Evolutionary conservation across 2,888 invertebrate genomes (phyloP).

Genomic region (Troglohyphantes excavatus): DNA sequence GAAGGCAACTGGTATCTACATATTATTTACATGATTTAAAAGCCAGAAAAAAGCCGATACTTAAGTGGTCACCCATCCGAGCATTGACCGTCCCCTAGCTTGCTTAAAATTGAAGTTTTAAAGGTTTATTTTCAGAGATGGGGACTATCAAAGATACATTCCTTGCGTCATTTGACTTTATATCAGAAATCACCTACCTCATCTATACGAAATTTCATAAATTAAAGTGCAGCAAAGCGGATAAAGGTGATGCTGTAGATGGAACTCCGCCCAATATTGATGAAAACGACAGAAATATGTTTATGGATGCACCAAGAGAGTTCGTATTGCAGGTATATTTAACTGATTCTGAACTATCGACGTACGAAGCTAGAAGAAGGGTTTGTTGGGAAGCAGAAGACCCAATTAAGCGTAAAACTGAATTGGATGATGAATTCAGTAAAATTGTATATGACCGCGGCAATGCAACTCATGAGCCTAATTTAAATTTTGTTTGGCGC

Average conservation of each 20-base stretch:
- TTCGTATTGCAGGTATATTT: neutral
- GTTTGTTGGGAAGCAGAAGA: constrained; percentile 6
- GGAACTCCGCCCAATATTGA: neutral
- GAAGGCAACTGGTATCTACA: too few species aligned
- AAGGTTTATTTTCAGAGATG: constrained; percentile 6
- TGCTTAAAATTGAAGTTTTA: too few species aligned
- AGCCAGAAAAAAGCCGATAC: too few species aligned
- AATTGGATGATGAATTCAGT: neutral
- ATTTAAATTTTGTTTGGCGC: neutral
- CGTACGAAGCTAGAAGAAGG: neutral
- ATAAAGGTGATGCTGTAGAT: neutral
- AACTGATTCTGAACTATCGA: neutral
- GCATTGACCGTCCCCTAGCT: too few species aligned
- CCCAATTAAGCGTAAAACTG: neutral
- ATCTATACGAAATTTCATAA: neutral
- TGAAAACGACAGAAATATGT: neutral
- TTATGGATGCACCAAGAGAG: constrained; percentile 12
- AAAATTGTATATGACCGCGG: neutral
- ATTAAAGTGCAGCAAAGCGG: neutral
- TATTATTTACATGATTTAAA: too few species aligned
- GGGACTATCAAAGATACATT: neutral
- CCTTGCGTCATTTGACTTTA: neutral
- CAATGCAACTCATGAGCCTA: neutral
- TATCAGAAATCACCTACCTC: neutral
- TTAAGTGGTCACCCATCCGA: too few species aligned